Evolutionary conservation across 1,140 invertebrate genomes (phyloP).

Genomic region (Drosophila athabasca): DNA sequence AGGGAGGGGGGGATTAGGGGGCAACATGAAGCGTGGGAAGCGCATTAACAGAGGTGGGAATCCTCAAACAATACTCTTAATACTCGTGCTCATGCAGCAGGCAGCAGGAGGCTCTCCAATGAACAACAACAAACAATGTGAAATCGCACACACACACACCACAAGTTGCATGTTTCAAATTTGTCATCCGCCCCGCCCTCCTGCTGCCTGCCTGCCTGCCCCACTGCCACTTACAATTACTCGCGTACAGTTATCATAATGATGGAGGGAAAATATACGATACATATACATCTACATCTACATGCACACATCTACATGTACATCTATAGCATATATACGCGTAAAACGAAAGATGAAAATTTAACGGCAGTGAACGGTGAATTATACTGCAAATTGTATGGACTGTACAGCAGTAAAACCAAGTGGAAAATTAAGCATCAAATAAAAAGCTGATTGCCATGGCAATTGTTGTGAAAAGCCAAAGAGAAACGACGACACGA

Average conservation of each 20-base stretch:
- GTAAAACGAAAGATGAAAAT: conserved; percentile 49
- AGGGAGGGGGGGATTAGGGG: background rate
- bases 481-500: conserved; percentile 8
- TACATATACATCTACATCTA: too few relatives aligned
- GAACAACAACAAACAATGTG: conserved; percentile 28
- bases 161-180: conserved; percentile 43
- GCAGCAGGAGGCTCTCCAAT: conserved; percentile 7
- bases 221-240: too few relatives aligned
- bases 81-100: conserved; percentile 21
- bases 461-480: conserved; percentile 16
- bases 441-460: conserved; percentile 43
- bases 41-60: conserved; percentile 27
- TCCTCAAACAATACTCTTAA: conserved; percentile 27
- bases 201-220: too few relatives aligned
- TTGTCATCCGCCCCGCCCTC: conserved; percentile 28
- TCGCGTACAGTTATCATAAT: conserved; percentile 60
- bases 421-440: conserved; percentile 47
- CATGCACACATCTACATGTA: too few relatives aligned
- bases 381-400: conserved; percentile 47
- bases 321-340: too few relatives aligned
- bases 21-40: conserved; percentile 43
- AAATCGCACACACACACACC: conserved; percentile 11
- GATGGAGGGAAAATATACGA: conserved; percentile 28
- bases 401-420: conserved; percentile 7
- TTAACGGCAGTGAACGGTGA: conserved; percentile 44